Base-by-base conservation (phyloP, 2,888 invertebrate species). In the Epinotia brunnichana region DNA sequence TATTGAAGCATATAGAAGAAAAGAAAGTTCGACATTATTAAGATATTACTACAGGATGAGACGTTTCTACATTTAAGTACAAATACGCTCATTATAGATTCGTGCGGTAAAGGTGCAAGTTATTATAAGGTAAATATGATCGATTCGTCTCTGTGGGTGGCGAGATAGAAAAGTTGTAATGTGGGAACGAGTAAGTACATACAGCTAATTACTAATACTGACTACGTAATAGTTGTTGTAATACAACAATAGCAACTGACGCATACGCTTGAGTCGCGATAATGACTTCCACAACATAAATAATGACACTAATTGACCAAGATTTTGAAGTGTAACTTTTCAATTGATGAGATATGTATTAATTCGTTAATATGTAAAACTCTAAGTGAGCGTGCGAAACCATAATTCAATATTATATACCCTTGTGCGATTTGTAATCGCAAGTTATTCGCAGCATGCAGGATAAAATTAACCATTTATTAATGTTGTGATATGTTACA, bases 401-500 rank as follows among this genome's bases (percentile, higher is more conserved):
- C 48, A 57, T 10, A 41, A 51, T 2, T 15, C 48, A 11, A 62
- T 17, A 48, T 39, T 51, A 63, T 41, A 57, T 53, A 24, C 56
- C 57, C 51, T 24, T 67, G 54, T 54, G n/a, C 19, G 41, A 59
- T 54, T 51, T 66, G 51, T 11, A 21, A 63, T 53, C 70, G 54
- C 70, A 66, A 53, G 53, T 44, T 61, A 35, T 24, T 4, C 56
- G 57, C 15, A 48, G 51, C 15, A 44, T 57, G 63, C 41, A 41
- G 35, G 63, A 69, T 63, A 61, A 59, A 73, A 63, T 19, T 15
- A 68, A 73, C 10, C 51, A 21, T 59, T 69, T 63, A 56, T 56
- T 63, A 57, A 79, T 80, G 82, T 81, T 81, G 84, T 90, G 91
- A 91, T 91, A 91, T 91, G 91, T 91, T 83, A 85, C 80, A 85